These are phyloP conservation scores for Vipera latastei DNA, from an alignment of 2,797 vertebrate genomes.

Conservation along the genomic window DNA sequence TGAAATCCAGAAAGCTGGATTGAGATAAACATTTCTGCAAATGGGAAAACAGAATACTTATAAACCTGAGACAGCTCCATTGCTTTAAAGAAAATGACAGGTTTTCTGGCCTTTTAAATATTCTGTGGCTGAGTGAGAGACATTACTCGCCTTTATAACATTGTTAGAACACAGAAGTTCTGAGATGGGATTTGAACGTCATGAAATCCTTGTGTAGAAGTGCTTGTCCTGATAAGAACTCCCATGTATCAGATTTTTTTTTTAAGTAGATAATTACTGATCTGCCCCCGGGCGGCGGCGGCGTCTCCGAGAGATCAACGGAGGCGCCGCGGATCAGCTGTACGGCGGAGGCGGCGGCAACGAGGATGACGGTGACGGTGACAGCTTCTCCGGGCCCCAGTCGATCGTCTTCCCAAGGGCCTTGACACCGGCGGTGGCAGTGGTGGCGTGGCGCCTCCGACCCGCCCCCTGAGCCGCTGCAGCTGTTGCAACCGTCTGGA, in stretches of 20 bases:
- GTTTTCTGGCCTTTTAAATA: background rate
- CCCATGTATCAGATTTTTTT: background rate
- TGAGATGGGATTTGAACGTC: background rate
- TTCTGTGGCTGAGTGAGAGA: background rate
- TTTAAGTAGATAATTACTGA: background rate
- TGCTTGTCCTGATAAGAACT: background rate
- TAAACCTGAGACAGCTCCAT: background rate
- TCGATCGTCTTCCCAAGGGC: no score
- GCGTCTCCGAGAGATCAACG: no score
- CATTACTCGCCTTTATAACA: background rate
- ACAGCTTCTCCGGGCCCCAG: no score
- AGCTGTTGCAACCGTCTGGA: no score
- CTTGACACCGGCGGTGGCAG: no score
- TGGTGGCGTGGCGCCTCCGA: no score
- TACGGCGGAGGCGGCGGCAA: no score
- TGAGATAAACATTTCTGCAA: background rate
- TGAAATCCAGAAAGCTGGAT: background rate
- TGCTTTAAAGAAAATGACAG: background rate
- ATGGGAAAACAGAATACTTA: background rate
- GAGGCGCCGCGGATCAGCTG: no score
- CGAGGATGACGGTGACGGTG: no score
- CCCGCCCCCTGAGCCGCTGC: no score
- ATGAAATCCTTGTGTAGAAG: background rate
- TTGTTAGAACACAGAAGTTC: background rate
- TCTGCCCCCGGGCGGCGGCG: no score